Evolutionary conservation across 2,797 vertebrate genomes (phyloP).

Genomic region (Apogon talboti): DNA sequence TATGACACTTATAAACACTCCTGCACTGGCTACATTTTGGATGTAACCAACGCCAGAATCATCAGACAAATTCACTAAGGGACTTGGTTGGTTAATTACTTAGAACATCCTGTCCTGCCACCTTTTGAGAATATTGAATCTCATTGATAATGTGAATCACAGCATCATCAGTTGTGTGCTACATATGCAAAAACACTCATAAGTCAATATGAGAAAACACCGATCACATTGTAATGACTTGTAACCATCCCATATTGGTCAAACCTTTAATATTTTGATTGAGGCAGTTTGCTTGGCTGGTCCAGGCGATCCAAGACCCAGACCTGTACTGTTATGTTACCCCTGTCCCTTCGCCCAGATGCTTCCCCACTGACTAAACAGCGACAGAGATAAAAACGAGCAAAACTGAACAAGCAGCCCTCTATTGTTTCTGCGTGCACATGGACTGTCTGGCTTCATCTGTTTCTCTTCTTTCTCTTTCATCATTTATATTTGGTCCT

Average conservation of each 20-base stretch:
- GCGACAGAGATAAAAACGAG: conserved; percentile 15
- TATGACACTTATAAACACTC: too few relatives aligned
- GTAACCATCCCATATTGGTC: conserved; percentile 17
- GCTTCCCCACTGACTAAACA: background rate
- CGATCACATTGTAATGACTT: background rate
- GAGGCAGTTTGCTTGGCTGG: background rate
- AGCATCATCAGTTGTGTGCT: too few relatives aligned
- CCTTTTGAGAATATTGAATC: too few relatives aligned
- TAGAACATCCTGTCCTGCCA: too few relatives aligned
- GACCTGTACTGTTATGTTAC: background rate
- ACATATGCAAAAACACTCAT: too few relatives aligned
- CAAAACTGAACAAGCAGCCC: background rate
- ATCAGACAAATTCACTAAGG: too few relatives aligned
- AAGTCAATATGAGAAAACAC: too few relatives aligned
- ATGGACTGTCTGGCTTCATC: conserved; percentile 11
- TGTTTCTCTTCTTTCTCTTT: conserved; percentile 17
- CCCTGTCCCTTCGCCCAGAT: background rate
- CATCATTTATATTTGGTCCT: conserved; percentile 1
- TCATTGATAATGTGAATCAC: too few relatives aligned
- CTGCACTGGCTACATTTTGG: too few relatives aligned
- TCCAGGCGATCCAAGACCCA: conserved; percentile 5
- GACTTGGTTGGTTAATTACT: too few relatives aligned
- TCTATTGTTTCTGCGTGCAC: background rate
- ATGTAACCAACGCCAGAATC: too few relatives aligned
- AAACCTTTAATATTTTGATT: conserved; percentile 10